Percentiles rank a stretch among this genome's conserved stretches.
These are phyloP conservation scores for Cryptus armator DNA, from an alignment of 2,888 invertebrate genomes.

Conservation along the genomic window DNA sequence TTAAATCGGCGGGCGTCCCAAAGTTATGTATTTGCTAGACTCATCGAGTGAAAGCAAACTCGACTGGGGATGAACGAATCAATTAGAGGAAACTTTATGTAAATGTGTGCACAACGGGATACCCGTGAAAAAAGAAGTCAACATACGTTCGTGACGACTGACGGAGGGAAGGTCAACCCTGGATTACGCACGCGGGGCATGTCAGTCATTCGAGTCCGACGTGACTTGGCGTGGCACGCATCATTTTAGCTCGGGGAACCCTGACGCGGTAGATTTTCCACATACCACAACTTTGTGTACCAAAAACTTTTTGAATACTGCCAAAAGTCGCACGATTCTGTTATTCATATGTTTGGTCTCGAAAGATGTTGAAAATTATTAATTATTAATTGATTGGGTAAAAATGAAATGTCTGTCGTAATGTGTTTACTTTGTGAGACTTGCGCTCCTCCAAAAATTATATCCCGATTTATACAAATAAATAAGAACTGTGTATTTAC, in stretches of 20 bases:
- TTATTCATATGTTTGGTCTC: background rate
- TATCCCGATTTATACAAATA: too few species aligned
- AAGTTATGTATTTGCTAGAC: conserved; percentile 22
- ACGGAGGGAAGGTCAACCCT: conserved; percentile 46
- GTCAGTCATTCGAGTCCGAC: conserved; percentile 45
- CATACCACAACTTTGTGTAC: background rate
- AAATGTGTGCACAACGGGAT: conserved; percentile 17
- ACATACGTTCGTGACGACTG: conserved; percentile 52
- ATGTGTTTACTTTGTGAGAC: too few species aligned
- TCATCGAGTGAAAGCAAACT: conserved; percentile 12
- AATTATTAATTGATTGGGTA: too few species aligned
- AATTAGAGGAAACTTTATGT: conserved; percentile 46
- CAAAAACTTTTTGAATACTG: background rate
- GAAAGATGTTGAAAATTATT: background rate
- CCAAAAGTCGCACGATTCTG: background rate
- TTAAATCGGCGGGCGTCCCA: conserved; percentile 6
- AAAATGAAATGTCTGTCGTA: too few species aligned
- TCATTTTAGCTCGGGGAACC: conserved; percentile 10
- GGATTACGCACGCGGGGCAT: conserved; percentile 32
- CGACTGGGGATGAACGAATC: conserved; percentile 35
- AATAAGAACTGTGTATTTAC: too few species aligned
- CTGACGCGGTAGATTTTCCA: background rate
- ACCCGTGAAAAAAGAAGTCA: conserved; percentile 25
- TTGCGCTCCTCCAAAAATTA: too few species aligned
- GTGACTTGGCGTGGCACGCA: conserved; percentile 20